Evolutionary conservation across 2,797 vertebrate genomes (phyloP), one percentile per base, ranked within the genome.

Genomic region (Hozukius guyotensis): DNA sequence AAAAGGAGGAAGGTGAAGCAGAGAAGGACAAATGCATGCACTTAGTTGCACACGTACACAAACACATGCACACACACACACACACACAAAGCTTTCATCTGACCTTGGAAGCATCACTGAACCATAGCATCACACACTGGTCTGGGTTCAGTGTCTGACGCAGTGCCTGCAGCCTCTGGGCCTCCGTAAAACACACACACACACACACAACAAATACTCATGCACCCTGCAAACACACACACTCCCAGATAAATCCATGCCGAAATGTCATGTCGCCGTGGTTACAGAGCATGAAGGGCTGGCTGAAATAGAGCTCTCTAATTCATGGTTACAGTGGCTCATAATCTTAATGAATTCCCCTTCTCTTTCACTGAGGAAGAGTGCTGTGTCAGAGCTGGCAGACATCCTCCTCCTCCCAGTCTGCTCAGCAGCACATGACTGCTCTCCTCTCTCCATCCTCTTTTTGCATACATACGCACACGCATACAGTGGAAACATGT

Each of bases 311-410:
- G 70, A 67, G 83, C 62, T 79, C 49, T 63, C 27, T 75, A 36
- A 81, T 42, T 66, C 69, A 49, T 67, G 61, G 74, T 72, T 62
- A 72, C 42, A 36, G 24, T 22, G 49, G 46, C 75, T 83, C 62
- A 5, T 71, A 66, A 67, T 79, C 71, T 24, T 72, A 77, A 83
- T 83, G 80, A 89, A 89, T 83, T 70, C 14, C 7, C 29, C 24
- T 57, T 72, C 53, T 84, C 68, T 74, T 49, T 72, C 52, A 24
- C 66, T 4, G 79, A 90, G 49, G 81, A 75, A 80, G 89, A 91
- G 81, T 92, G 92, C 92, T 88, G 90, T 86, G 89, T 93, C 92
- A 94, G 88, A 91, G 84, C 80, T 80, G 89, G 83, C 85, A 81
- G 67, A 60, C 76, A 1, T 84, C 76, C 85, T 86, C 85, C 55